Percentiles rank a stretch among this genome's conserved stretches.
Evolutionary conservation across 30 jellyfish, hydroid and myxozoan species (phyloP).

Genomic region (Nemopilema nomurai): DNA sequence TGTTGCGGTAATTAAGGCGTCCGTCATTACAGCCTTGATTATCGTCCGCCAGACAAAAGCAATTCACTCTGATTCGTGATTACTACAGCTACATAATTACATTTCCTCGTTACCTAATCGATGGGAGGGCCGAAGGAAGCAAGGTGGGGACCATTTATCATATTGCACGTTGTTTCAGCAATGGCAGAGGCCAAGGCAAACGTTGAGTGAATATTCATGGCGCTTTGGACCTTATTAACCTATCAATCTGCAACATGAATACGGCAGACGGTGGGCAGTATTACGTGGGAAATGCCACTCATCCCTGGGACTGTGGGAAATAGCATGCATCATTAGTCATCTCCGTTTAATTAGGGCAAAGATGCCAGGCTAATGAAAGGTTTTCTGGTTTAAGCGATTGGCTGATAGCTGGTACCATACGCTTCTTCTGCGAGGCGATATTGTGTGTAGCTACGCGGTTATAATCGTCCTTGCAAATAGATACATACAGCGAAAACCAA

Average conservation of each 20-base stretch:
- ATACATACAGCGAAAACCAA: no score
- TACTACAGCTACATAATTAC: not conserved
- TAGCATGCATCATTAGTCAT: no score
- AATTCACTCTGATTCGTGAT: not conserved
- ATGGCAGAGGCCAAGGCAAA: not conserved
- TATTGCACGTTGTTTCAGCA: not conserved
- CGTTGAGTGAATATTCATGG: not conserved
- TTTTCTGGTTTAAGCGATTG: no score
- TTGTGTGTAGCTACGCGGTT: no score
- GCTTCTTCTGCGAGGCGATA: no score
- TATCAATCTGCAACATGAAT: not conserved
- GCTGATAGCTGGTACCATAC: no score
- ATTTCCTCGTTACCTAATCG: constrained; percentile 12
- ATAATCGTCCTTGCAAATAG: no score
- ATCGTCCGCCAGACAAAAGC: not conserved
- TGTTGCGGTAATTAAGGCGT: not conserved
- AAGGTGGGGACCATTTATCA: constrained; percentile 1
- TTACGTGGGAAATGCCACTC: not conserved
- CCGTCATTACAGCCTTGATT: not conserved
- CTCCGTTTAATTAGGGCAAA: no score
- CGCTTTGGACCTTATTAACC: not conserved
- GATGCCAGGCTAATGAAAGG: no score
- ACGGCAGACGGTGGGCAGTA: not conserved
- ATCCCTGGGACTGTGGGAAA: no score
- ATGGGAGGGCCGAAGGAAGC: constrained; percentile 15